phyloP scores from a whole-genome alignment of 2,797 vertebrate genomes.

The Myotis planiceps region DNA sequence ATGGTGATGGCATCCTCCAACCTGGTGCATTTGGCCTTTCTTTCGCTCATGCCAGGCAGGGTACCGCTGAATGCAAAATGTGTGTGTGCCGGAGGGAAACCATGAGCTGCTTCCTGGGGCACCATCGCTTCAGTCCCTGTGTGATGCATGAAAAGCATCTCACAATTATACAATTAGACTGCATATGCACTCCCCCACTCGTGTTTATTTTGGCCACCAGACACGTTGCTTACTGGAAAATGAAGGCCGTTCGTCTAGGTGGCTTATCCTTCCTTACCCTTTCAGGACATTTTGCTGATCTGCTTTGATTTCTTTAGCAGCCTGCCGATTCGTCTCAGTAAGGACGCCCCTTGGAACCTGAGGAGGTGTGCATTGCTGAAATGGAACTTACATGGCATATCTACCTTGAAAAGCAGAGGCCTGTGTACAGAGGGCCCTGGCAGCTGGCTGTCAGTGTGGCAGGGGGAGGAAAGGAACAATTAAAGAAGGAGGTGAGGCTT shows the following conservation, averaged over 20 bases:
- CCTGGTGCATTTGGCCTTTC: background rate
- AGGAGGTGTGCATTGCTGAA: constrained; percentile 25
- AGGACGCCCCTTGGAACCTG: constrained; percentile 52
- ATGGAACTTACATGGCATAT: constrained; percentile 52
- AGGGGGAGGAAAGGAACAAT: background rate
- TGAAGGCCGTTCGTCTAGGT: constrained; percentile 66
- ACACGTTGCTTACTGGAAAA: constrained; percentile 83
- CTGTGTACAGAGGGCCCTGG: constrained; percentile 61
- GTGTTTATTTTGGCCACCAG: constrained; percentile 85
- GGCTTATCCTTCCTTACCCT: background rate
- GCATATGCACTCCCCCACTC: constrained; percentile 79
- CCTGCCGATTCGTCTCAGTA: constrained; percentile 11
- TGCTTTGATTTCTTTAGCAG: constrained; percentile 8
- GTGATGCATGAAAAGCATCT: constrained; percentile 81
- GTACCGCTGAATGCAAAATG: background rate
- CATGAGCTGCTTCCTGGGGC: constrained; percentile 57
- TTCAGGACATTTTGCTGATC: constrained; percentile 55
- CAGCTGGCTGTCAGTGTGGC: background rate
- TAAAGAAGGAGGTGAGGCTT: background rate
- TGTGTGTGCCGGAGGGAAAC: constrained; percentile 37
- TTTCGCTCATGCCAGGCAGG: background rate
- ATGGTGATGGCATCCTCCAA: background rate
- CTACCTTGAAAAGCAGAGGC: constrained; percentile 61
- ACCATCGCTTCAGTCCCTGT: constrained; percentile 69
- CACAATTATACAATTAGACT: constrained; percentile 86